Evolutionary conservation across 2,888 invertebrate genomes (phyloP), one percentile per base, ranked within the genome.

Genomic region (Eupithecia dodoneata): DNA sequence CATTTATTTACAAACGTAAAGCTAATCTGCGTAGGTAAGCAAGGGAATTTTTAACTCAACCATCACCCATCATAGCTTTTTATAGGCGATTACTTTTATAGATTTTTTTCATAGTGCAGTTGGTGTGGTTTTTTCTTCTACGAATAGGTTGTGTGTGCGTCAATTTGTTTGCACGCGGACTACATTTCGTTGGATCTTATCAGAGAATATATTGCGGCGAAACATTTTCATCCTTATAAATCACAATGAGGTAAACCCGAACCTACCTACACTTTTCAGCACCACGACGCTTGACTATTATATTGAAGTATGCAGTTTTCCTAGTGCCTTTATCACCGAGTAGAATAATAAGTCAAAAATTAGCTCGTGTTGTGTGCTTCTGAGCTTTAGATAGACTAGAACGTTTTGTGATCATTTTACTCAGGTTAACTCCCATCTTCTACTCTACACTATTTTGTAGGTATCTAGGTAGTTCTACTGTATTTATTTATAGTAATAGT

Each of bases 381-480:
- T 55, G 55, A 55, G 55, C 55, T 55, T 18, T 59, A 59, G n/a
- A 59, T 59, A 59, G 9, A 59, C 18, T 59, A 59, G 59, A 59
- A 18, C 10, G 18, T 55, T 18, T 18, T 18, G 49, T 49, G 7
- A 55, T 55, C 55, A n/a, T 55, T 55, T 55, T 55, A 15, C 9
- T 55, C 9, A 59, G 9, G 18, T 10, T 10, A 47, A 47, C 3
- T 59, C 9, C 18, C 59, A 18, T 59, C 9, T 18, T 59, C 59
- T 59, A 55, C 13, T 45, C 13, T 52, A 52, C 18, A 59, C n/a
- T 59, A 59, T 59, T 18, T 59, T n/a, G n/a, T n/a, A 12, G 44
- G 44, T 44, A n/a, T 18, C 18, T 9, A 6, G 55, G 18, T 59
- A 59, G 7, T 59, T 59, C 18, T 52, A 52, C 52, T 52, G 55